Percentiles rank a stretch among this genome's conserved stretches.
Evolutionary conservation across 2,888 invertebrate genomes (phyloP).

Genomic region (Pilophorus perplexus): DNA sequence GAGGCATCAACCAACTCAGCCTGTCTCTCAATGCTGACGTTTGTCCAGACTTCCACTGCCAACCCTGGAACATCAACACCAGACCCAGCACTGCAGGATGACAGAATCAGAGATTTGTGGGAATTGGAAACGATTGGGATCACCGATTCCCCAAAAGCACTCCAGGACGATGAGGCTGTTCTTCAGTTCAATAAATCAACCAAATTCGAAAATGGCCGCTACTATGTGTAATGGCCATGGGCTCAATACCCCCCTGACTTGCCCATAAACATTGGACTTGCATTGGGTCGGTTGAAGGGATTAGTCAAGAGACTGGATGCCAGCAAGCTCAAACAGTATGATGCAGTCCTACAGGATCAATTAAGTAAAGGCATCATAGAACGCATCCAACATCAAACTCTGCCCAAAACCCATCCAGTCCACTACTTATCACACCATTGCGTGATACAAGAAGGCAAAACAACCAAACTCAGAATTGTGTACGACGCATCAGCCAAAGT

Average conservation of each 20-base stretch:
- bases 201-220: background rate
- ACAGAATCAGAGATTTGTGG: constrained; percentile 8
- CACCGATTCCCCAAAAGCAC: constrained; percentile 1
- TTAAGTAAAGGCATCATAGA: constrained; percentile 3
- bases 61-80: background rate
- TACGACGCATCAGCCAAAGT: constrained; percentile 11
- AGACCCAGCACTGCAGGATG: constrained; percentile 1
- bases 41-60: background rate
- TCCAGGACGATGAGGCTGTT: constrained; percentile 2
- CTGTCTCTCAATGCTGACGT: background rate
- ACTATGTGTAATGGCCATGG: constrained; percentile 23
- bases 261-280: background rate
- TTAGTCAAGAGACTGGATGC: background rate
- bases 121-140: constrained; percentile 18
- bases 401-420: background rate
- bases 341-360: constrained; percentile 8
- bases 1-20: background rate
- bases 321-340: background rate
- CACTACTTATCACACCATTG: constrained; percentile 18
- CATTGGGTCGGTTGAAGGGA: background rate
- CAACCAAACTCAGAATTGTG: constrained; percentile 18
- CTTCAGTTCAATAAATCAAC: constrained; percentile 10
- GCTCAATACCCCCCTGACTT: constrained; percentile 3
- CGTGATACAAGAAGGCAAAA: background rate
- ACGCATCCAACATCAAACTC: background rate